phyloP scores from a whole-genome alignment of 2,888 invertebrate genomes.

The Pterostichus niger region DNA sequence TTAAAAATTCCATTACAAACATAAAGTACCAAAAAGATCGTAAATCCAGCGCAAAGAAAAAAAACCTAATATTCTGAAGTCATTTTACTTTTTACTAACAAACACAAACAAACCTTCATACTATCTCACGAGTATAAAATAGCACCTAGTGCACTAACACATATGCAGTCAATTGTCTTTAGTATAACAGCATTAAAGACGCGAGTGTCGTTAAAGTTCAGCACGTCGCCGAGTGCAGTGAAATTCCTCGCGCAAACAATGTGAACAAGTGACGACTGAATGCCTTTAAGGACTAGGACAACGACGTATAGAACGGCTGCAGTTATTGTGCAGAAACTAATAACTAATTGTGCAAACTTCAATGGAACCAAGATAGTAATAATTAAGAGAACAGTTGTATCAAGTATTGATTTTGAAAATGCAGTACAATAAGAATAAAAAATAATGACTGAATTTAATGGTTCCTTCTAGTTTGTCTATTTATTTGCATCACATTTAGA shows the following conservation, averaged over 20 bases:
- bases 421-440: too few species aligned
- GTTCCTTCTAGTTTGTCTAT: too few species aligned
- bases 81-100: background rate
- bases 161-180: constrained; percentile 43
- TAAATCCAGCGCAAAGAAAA: constrained; percentile 19
- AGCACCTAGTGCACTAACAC: constrained; percentile 27
- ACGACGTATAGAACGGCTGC: constrained; percentile 8
- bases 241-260: constrained; percentile 41
- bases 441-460: too few species aligned
- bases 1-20: constrained; percentile 31
- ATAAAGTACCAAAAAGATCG: constrained; percentile 10
- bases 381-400: background rate
- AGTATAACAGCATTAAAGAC: constrained; percentile 24
- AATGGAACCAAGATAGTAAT: constrained; percentile 12
- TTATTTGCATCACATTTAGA: too few species aligned
- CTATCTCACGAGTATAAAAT: constrained; percentile 9
- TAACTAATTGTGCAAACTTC: constrained; percentile 21
- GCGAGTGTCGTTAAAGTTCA: constrained; percentile 49
- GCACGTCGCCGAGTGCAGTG: constrained; percentile 33
- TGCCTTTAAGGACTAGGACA: background rate
- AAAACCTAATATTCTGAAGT: constrained; percentile 17
- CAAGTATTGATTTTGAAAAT: too few species aligned
- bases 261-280: constrained; percentile 48
- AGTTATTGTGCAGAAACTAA: constrained; percentile 5
- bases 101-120: background rate